A percentile compares a stretch with the other conserved stretches of the same genome.
These are phyloP conservation scores for Limnephilus auricula DNA, from an alignment of 2,888 invertebrate genomes.

Conservation along the genomic window DNA sequence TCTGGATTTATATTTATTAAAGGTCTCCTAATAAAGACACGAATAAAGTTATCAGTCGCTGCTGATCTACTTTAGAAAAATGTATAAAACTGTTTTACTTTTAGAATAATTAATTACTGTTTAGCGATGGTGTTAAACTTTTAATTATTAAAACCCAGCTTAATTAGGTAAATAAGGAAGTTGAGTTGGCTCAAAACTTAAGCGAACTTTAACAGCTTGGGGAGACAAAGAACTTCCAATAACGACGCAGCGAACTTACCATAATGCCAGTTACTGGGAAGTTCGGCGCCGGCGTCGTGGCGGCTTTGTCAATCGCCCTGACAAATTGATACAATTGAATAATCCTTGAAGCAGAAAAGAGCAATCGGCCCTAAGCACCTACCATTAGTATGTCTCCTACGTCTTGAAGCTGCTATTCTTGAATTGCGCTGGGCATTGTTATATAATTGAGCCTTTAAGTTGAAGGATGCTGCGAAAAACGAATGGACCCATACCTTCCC, in stretches of 20 bases:
- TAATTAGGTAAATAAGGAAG: not conserved
- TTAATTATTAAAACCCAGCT: not conserved
- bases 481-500: not conserved
- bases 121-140: not conserved
- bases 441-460: slow-evolving; percentile 37
- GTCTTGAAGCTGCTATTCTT: not conserved
- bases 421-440: not conserved
- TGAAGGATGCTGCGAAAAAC: slow-evolving; percentile 17
- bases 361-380: slow-evolving; percentile 30
- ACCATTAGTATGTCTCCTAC: not conserved
- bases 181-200: not conserved
- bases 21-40: not conserved
- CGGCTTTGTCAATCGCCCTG: slow-evolving; percentile 27
- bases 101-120: not conserved
- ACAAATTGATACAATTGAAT: slow-evolving; percentile 33
- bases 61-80: not conserved
- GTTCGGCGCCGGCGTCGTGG: not conserved
- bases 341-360: not conserved
- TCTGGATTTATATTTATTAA: too few relatives aligned
- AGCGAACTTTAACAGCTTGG: not conserved
- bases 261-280: not conserved
- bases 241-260: not conserved
- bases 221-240: not conserved
- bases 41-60: not conserved
- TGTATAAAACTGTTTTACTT: not conserved